phyloP scores from a whole-genome alignment of 2,888 invertebrate species.

The Drosophila yooni region DNA sequence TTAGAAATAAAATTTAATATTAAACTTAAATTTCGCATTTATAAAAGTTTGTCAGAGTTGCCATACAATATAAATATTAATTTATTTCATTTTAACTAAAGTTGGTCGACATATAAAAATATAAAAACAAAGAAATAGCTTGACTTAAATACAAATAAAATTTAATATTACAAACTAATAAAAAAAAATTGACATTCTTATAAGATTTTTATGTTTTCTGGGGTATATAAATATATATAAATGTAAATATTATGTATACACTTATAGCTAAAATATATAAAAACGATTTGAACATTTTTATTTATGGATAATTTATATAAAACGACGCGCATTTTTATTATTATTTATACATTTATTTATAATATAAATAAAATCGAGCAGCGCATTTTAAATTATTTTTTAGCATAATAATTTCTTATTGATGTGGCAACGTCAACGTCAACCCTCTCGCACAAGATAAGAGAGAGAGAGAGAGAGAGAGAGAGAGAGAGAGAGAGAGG shows the following conservation, averaged over 20 bases:
- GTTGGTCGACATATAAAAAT: neutral
- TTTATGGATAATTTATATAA: neutral
- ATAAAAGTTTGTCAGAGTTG: neutral
- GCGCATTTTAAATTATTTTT: neutral
- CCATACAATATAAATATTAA: neutral
- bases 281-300: too few species aligned
- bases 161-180: neutral
- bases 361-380: neutral
- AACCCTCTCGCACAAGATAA: neutral
- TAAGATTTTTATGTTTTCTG: too few species aligned
- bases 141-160: neutral
- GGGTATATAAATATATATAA: too few species aligned
- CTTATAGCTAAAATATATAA: too few species aligned
- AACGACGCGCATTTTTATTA: neutral
- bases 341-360: neutral
- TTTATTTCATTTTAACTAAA: neutral
- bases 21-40: neutral
- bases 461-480: neutral
- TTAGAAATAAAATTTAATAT: neutral
- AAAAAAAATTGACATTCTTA: neutral
- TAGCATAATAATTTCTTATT: neutral
- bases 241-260: too few species aligned
- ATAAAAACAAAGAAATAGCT: neutral
- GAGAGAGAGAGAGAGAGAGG: too few species aligned
- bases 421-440: slow-evolving; percentile 18